phyloP scores from a whole-genome alignment of 2,797 vertebrate species.

The Xerus rutilus region DNA sequence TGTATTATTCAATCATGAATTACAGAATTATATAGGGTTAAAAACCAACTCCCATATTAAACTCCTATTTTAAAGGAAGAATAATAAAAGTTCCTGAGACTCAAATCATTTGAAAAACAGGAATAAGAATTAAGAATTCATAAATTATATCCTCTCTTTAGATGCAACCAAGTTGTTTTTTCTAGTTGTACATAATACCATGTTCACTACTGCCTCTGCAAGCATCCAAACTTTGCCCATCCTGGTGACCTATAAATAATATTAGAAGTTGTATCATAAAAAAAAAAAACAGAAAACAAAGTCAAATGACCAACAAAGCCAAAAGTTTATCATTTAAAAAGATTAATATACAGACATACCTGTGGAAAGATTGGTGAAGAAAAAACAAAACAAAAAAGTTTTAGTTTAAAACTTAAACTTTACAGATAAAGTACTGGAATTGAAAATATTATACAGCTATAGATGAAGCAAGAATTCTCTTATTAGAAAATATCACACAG shows the following conservation, averaged over 20 bases:
- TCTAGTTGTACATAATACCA: background rate
- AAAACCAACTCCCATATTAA: slow-evolving; percentile 48
- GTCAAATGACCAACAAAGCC: background rate
- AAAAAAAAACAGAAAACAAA: slow-evolving; percentile 43
- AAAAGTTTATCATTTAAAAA: slow-evolving; percentile 15
- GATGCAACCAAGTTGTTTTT: background rate
- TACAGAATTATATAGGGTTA: background rate
- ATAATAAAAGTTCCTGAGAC: background rate
- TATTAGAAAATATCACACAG: background rate
- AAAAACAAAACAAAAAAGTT: background rate
- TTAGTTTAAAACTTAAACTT: too few species aligned
- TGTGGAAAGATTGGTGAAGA: background rate
- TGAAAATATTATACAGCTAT: background rate
- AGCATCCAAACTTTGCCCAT: background rate
- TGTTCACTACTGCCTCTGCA: background rate
- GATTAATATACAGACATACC: background rate
- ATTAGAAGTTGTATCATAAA: background rate
- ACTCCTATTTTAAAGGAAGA: slow-evolving; percentile 33
- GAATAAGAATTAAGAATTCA: background rate
- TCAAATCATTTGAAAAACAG: slow-evolving; percentile 23
- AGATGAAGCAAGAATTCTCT: background rate
- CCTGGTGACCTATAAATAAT: background rate
- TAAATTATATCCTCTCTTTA: background rate
- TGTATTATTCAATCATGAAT: slow-evolving; percentile 36
- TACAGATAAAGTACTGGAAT: background rate